Conservation (phyloP, 1,140 invertebrate genomes). For the Aphis craccivora region DNA sequence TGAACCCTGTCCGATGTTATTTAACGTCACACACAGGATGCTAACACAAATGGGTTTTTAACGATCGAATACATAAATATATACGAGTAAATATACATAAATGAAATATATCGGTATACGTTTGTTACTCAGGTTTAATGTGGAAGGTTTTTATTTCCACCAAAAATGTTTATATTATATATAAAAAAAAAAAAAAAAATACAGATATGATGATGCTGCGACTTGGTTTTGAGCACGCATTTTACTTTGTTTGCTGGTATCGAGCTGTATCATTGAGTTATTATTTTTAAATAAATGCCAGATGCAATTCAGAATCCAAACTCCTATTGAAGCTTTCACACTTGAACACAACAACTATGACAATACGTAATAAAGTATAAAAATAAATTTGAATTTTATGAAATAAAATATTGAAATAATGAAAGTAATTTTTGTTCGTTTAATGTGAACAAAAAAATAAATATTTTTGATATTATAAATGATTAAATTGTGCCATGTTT, state of each 20-base stretch:
- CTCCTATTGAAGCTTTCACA: neutral
- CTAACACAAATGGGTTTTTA: neutral
- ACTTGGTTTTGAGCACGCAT: neutral
- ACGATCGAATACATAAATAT: conserved; percentile 8
- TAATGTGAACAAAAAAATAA: no score
- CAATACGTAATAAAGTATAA: neutral
- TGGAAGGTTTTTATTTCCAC: neutral
- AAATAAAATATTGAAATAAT: neutral
- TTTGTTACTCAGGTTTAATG: neutral
- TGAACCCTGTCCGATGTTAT: neutral
- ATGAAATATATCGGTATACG: neutral
- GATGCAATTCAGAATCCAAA: neutral
- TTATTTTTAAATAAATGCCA: neutral
- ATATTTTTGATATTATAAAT: no score
- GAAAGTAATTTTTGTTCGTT: neutral
- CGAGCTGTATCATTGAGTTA: no score
- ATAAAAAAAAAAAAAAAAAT: neutral
- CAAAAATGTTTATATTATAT: neutral
- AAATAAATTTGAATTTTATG: neutral
- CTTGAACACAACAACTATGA: neutral
- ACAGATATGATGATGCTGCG: neutral
- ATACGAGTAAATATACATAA: conserved; percentile 1
- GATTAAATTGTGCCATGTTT: neutral
- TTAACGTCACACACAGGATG: neutral
- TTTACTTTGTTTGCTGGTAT: neutral